These are phyloP conservation scores for Esox masquinongy DNA, from an alignment of 2,797 vertebrate genomes.

Conservation along the genomic window DNA sequence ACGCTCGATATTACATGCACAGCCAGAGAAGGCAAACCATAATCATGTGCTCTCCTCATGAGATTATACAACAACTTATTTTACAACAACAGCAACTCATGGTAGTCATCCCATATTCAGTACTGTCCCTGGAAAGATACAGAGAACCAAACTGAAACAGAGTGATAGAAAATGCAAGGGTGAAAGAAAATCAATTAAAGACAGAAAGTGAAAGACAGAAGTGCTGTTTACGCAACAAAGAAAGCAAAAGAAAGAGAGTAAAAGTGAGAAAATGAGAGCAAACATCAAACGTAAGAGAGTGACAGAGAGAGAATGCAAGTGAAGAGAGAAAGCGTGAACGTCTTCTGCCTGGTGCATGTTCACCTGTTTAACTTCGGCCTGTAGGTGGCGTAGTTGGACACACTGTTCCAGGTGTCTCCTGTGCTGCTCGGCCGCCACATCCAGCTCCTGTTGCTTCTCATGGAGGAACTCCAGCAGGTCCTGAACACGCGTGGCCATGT, in stretches of 20 bases:
- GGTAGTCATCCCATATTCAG: slow-evolving; percentile 12
- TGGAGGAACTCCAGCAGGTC: slow-evolving; percentile 97
- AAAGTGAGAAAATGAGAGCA: not conserved
- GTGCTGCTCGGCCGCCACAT: slow-evolving; percentile 92
- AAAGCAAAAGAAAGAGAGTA: not conserved
- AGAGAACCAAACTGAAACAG: not conserved
- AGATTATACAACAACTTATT: not conserved
- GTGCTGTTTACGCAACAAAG: no score
- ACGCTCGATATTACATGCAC: not conserved
- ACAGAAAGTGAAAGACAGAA: not conserved
- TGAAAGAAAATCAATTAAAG: not conserved
- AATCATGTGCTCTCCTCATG: not conserved
- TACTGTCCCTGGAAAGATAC: not conserved
- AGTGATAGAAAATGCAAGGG: not conserved
- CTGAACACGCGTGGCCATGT: slow-evolving; percentile 97
- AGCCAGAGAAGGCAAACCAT: not conserved
- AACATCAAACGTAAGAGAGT: not conserved
- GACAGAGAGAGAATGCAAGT: not conserved
- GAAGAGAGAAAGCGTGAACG: not conserved
- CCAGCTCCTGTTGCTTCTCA: slow-evolving; percentile 98
- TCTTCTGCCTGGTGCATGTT: slow-evolving; percentile 21
- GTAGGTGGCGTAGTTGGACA: slow-evolving; percentile 91
- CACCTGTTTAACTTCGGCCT: slow-evolving; percentile 99
- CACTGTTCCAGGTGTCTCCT: slow-evolving; percentile 96
- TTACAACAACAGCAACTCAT: not conserved